Base-by-base conservation (phyloP, 2,888 invertebrate genomes). In the Sinodicranocentrus sp. region DNA sequence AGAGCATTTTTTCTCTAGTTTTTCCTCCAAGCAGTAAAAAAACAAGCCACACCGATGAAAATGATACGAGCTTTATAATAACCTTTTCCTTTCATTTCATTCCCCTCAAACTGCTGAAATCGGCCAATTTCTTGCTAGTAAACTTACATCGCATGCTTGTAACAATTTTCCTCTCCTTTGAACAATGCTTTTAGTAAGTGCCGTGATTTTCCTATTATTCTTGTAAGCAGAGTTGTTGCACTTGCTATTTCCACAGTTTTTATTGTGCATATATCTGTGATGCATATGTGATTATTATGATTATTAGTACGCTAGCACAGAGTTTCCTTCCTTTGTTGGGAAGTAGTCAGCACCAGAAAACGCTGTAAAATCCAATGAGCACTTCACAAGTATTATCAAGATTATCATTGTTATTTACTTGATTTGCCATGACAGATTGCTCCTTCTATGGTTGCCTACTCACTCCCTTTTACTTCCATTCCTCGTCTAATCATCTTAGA, bases 381-480 rank as follows among this genome's bases (percentile, higher is more conserved):
- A 33, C 33, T 33, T 33, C 19, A 10, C 19, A 19, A 25, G 59
- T 25, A 26, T 59, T 59, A 59, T 59, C 59, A 23, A 23, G 59
- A 59, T 59, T 25, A 59, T 59, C 59, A 59, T 59, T 59, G 59
- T 59, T 59, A 59, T 59, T 23, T 59, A 26, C 25, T 59, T 59
- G 59, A 59, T 59, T 59, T 25, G 25, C 59, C 59, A 26, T 59
- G 59, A 59, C 59, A 59, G 26, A 59, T 59, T 59, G 59, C 25
- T 59, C 25, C 59, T 25, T 59, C 23, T 5, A 52, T 59, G 59
- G 10, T n/a, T 23, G n/a, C 59, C 33, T 33, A 33, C 33, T 10
- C 10, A 33, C 10, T 33, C 33, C 33, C 33, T 10, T 33, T 33
- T 33, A 6, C 10, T 33, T 33, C 33, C 33, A 6, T 33, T 33